Evolutionary conservation across 2,113 vertebrate species (phyloP), one percentile per base, ranked within the genome.

Genomic region (Entosphenus tridentatus): DNA sequence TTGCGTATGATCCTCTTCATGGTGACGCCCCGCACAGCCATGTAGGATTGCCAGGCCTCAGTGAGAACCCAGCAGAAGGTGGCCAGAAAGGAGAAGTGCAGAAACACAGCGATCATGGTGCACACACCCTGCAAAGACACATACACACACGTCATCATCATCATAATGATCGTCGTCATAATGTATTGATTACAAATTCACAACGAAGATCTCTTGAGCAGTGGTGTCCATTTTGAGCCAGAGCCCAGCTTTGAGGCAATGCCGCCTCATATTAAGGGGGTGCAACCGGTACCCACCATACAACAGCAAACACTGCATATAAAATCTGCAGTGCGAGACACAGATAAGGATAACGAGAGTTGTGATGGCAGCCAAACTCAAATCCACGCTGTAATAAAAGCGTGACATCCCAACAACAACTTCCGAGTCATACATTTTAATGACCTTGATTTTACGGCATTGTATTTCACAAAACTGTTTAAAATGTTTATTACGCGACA

Each of bases 51-150:
- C 93, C 93, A 98, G 69, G 93, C 93, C 80, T 98, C 93, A 18
- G 93, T 96, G 80, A 98, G 83, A 74, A 98, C 93, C 93, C 93
- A 98, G 79, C 93, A 98, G 81, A 98, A 98, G 9, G 93, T 96
- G 70, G 93, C 93, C 83, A 98, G 80, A 81, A 98, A 98, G 82
- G 96, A 96, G 80, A 98, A 98, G 82, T 98, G 93, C 75, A 98
- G 86, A 78, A 96, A 92, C 56, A 89, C 93, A 2, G 93, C 96
- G 39, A 89, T 98, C 81, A 95, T 95, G 71, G 88, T 83, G 75
- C 93, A 98, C 76, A 98, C 86, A 11, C 85, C 86, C 93, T 97
- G 76, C 73, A 72, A 75, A 80, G 67, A 76, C 57, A 70, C 76
- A 72, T 77, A 70, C 76, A 73, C 73, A 71, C 74, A 71, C 72